Evolutionary conservation across 2,113 vertebrate genomes (phyloP).

Genomic region (Hippocampus mohnikei): DNA sequence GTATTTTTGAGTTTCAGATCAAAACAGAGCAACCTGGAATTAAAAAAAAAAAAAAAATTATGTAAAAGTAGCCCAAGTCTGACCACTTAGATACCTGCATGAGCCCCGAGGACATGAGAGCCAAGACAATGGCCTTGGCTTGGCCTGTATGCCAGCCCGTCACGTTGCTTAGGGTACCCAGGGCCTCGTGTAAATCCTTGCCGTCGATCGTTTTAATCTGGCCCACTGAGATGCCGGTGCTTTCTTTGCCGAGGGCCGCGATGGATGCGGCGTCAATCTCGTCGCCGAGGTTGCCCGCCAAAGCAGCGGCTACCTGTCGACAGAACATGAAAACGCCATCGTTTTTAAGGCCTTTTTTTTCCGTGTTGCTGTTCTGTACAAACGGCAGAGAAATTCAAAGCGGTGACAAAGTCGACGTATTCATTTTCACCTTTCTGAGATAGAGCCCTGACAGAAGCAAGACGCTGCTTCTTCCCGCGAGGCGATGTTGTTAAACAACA

Average conservation of each 20-base stretch:
- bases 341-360: too few relatives aligned
- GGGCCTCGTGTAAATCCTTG: background rate
- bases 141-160: constrained; percentile 62
- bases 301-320: constrained; percentile 56
- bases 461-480: background rate
- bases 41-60: too few relatives aligned
- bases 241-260: constrained; percentile 45
- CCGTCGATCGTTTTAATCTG: constrained; percentile 39
- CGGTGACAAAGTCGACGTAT: too few relatives aligned
- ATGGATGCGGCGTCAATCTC: constrained; percentile 27
- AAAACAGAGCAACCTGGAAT: too few relatives aligned
- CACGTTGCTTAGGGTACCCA: constrained; percentile 42
- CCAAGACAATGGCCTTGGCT: constrained; percentile 47
- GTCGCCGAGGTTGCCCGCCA: constrained; percentile 47
- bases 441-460: too few relatives aligned
- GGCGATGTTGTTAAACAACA: background rate
- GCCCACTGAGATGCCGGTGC: constrained; percentile 40
- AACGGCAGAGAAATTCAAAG: too few relatives aligned
- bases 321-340: background rate
- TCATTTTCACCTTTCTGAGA: too few relatives aligned
- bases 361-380: too few relatives aligned
- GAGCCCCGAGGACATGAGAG: constrained; percentile 36
- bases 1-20: too few relatives aligned
- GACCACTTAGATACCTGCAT: constrained; percentile 48
- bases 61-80: background rate